Base-by-base conservation (phyloP, 2,888 invertebrate genomes). In the Nipponacmea schrenckii region DNA sequence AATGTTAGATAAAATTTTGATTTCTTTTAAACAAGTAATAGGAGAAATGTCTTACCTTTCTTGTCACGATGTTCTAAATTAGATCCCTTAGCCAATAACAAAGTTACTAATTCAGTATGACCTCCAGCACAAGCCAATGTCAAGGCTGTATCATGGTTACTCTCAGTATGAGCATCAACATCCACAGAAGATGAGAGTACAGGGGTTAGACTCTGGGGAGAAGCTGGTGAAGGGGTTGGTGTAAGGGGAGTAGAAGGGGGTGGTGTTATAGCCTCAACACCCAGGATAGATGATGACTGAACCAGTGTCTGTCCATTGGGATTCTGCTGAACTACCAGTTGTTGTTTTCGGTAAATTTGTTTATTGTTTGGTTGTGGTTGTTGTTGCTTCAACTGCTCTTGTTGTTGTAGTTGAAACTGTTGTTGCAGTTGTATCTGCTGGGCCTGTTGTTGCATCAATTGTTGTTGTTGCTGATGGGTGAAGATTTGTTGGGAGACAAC, bases 21-120 rank as follows among this genome's bases (percentile, higher is more conserved):
- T 2, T 31, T 5, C 31, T 5, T 31, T 3, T 31, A 2, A 31
- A 31, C 31, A 31, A 31, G 31, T 5, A 31, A 31, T 31, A 31
- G 5, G 31, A 5, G 5, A 31, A 31, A 31, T 10, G 4, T 65
- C 70, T 68, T 72, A 87, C 88, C 89, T 90, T 98, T 99, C 90
- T 98, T 99, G 90, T 99, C 98, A 45, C 97, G 92, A 89, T 99
- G 98, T 90, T 99, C 98, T 88, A 98, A 97, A 89, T 97, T 95
- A 0, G 98, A 97, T 71, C 96, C 96, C 76, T 97, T 93, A 79
- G 93, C 93, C 68, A 99, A 92, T 77, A 99, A 91, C 84, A 99
- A 91, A 88, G 95, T 95, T 14, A 98, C 98, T 26, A 98, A 92
- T 85, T 98, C 97, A 86, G 96, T 95, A 0, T 98, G 98, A 26